Percentiles rank a stretch among this genome's conserved stretches.
Evolutionary conservation across 2,113 vertebrate genomes (phyloP).

Genomic region (Panthera uncia): DNA sequence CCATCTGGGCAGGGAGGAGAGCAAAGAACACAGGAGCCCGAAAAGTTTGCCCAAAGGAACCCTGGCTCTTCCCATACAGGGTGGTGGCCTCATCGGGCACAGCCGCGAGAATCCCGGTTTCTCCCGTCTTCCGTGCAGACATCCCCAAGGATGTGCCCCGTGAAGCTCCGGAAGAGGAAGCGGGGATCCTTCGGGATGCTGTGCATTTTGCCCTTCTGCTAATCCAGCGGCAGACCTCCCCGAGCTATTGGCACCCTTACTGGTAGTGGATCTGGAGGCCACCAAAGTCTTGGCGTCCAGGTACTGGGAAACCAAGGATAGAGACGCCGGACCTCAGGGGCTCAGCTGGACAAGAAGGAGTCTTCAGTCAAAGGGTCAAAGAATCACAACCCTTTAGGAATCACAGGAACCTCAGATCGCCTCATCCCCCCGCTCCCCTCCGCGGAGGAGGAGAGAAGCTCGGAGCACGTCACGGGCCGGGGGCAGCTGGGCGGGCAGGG

Average conservation of each 20-base stretch:
- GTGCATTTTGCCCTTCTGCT: slow-evolving; percentile 87
- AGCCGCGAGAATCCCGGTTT: not conserved
- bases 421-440: not conserved
- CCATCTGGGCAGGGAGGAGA: not conserved
- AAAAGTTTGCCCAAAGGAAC: fast-evolving
- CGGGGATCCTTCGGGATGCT: slow-evolving; percentile 87
- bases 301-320: slow-evolving; percentile 46
- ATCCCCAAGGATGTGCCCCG: slow-evolving; percentile 80
- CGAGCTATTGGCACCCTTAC: slow-evolving; percentile 88
- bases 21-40: no score
- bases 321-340: not conserved
- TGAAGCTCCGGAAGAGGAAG: slow-evolving; percentile 86
- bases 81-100: fast-evolving
- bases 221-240: slow-evolving; percentile 85
- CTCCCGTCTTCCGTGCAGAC: slow-evolving; percentile 65
- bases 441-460: not conserved
- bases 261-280: slow-evolving; percentile 86
- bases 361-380: not conserved
- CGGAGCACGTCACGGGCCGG: not conserved
- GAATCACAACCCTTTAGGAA: not conserved
- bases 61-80: not conserved
- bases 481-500: fast-evolving
- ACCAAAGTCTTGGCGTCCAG: slow-evolving; percentile 86
- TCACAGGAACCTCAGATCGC: not conserved
- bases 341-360: not conserved